Base-by-base conservation (phyloP, 2,888 invertebrate species). In the Villa cingulata region DNA sequence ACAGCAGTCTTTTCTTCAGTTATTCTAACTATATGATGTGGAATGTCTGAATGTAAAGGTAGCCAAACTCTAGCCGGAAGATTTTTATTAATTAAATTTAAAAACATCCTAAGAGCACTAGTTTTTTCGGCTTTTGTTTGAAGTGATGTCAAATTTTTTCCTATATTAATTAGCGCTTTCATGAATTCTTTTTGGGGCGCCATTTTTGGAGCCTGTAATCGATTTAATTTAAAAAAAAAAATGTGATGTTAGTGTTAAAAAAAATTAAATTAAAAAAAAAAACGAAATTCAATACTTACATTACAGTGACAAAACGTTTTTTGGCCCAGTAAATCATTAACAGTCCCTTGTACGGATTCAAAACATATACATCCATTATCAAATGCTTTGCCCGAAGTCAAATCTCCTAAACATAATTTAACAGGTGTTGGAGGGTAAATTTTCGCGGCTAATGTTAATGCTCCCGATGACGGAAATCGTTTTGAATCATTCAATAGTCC, bases 1-100 rank as follows among this genome's bases (percentile, higher is more conserved):
- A 98, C 96, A 45, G 96, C 96, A 52, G 95, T 94, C 55, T 92
- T 91, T 62, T 92, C 91, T 50, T 92, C 92, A 39, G 97, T 96
- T 71, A 99, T 92, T 69, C 97, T 77, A 43, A 98, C 85, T 58
- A 99, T 86, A 64, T 92, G 86, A 72, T 98, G 97, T 44, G 89
- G 83, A 58, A 75, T 73, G 45, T 63, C 60, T 56, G 83, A 83
- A 67, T 91, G 85, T 41, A 97, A 75, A 15, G 98, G 98, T 58
- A 99, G 75, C 96, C 97, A 98, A 51, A 98, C 97, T 50, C 95
- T 75, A 14, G 97, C 96, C 15, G 98, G 98, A 51, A 99, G 76
- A 74, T 98, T 97, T 56, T 96, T 78, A 72, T 98, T 98, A 50
- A 98, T 74, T 57, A 89, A 77, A 55, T 88, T 89, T 57, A 98